Conservation (phyloP, 2,113 vertebrate genomes). For the Scatophagus argus region DNA sequence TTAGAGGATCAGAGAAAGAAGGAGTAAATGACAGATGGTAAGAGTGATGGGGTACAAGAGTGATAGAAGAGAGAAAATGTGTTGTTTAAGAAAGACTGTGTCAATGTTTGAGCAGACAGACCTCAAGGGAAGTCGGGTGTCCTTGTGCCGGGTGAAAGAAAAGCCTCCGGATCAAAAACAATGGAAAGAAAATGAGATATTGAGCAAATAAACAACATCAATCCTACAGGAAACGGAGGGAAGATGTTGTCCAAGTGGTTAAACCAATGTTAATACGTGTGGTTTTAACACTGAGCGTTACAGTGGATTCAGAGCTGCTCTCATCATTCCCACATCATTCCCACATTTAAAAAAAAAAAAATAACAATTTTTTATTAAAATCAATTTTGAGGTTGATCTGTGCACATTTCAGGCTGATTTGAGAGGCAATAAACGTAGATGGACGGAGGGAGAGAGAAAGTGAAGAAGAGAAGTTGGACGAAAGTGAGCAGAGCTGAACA, state of each 20-base stretch:
- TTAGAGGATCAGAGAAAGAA: neutral
- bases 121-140: neutral
- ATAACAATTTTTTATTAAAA: too few relatives aligned
- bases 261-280: neutral
- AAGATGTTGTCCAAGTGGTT: neutral
- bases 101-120: neutral
- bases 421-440: neutral
- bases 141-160: neutral
- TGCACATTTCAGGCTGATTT: neutral
- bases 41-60: neutral
- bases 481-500: conserved; percentile 31
- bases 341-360: too few relatives aligned
- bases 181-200: neutral
- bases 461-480: neutral
- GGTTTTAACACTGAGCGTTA: neutral
- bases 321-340: too few relatives aligned
- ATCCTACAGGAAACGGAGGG: neutral
- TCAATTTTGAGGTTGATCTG: neutral
- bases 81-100: neutral
- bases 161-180: neutral
- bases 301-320: too few relatives aligned
- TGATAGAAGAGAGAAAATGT: neutral
- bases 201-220: neutral
- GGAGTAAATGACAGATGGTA: neutral
- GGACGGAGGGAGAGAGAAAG: neutral